phyloP scores from a whole-genome alignment of 2,888 invertebrate species.

The Hemaris fuciformis region DNA sequence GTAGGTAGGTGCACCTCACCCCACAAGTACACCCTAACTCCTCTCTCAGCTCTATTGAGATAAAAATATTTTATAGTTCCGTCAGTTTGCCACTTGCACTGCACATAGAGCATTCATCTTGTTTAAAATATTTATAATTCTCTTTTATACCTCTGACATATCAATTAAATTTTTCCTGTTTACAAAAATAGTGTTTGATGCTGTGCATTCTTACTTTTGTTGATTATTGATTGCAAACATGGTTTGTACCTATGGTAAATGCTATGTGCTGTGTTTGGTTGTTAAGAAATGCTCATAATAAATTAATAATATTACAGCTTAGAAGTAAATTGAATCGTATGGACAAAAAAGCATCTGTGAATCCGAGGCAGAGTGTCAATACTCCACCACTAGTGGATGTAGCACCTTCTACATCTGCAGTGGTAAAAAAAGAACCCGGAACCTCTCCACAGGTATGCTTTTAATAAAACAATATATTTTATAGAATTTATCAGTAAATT shows the following conservation, averaged over 20 bases:
- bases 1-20: not conserved
- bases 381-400: constrained; percentile 44
- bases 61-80: not conserved
- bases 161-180: not conserved
- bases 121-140: not conserved
- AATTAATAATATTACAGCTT: constrained; percentile 72
- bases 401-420: constrained; percentile 36
- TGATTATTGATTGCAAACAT: too few species aligned
- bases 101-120: not conserved
- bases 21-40: not conserved
- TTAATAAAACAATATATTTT: not conserved
- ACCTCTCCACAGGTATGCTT: constrained; percentile 38
- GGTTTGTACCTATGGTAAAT: too few species aligned
- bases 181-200: not conserved
- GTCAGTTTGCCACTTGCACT: not conserved
- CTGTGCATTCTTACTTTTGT: not conserved
- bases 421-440: constrained; percentile 38
- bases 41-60: not conserved
- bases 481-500: too few species aligned
- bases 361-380: constrained; percentile 63
- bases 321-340: constrained; percentile 85
- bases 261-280: not conserved
- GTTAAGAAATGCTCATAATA: not conserved
- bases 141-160: not conserved
- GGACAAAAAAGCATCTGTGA: constrained; percentile 80